Percentiles rank a stretch among this genome's conserved stretches.
These are phyloP conservation scores for Sterrhoptilus dennistouni DNA, from an alignment of 2,113 vertebrate species.

Conservation along the genomic window DNA sequence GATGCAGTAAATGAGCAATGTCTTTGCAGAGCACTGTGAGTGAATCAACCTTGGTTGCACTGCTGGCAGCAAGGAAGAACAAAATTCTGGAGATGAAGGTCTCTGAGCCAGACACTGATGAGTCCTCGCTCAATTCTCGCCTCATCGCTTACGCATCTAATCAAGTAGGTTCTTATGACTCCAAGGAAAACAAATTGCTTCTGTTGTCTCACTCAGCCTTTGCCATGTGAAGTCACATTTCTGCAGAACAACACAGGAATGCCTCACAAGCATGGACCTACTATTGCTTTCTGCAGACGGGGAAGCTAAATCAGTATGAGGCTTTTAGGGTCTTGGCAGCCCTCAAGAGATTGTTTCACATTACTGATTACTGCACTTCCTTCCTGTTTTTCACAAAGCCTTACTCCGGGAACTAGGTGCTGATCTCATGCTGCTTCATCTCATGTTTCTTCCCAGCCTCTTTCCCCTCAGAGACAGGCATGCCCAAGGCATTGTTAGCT, in stretches of 20 bases:
- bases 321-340: background rate
- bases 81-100: slow-evolving; percentile 85
- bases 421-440: background rate
- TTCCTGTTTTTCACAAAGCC: background rate
- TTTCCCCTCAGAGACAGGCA: background rate
- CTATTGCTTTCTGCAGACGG: background rate
- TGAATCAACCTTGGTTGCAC: slow-evolving; percentile 89
- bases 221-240: background rate
- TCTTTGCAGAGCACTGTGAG: slow-evolving; percentile 88
- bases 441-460: background rate
- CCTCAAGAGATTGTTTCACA: background rate
- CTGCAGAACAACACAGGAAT: background rate
- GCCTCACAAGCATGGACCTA: background rate
- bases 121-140: slow-evolving; percentile 85
- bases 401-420: background rate
- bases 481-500: accelerated
- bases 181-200: background rate
- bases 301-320: background rate
- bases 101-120: slow-evolving; percentile 77
- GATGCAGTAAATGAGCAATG: background rate
- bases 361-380: background rate
- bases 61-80: slow-evolving; percentile 90
- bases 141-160: slow-evolving; percentile 92
- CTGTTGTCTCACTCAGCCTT: background rate
- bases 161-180: slow-evolving; percentile 76